Evolutionary conservation across 2,113 vertebrate species (phyloP).

Genomic region (Hoplias malabaricus): DNA sequence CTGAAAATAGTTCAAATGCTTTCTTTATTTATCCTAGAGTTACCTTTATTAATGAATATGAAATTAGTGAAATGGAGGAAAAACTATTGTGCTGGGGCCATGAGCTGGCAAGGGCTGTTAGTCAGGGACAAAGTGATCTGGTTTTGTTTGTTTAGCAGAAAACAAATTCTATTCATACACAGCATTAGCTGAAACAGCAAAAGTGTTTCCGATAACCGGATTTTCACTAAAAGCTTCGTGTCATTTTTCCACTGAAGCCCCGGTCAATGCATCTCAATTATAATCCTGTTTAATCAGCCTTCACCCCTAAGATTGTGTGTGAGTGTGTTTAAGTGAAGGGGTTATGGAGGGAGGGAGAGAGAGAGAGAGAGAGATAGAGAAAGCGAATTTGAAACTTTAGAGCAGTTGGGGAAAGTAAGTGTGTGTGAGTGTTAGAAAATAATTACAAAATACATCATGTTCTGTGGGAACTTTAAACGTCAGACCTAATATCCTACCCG

Average conservation of each 20-base stretch:
- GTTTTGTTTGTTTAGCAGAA: conserved; percentile 55
- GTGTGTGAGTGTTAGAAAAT: background rate
- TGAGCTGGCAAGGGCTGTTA: background rate
- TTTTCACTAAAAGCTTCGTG: conserved; percentile 77
- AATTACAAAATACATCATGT: too few species aligned
- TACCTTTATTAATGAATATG: background rate
- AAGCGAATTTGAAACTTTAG: background rate
- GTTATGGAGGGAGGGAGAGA: background rate
- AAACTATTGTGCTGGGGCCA: background rate
- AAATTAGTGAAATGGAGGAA: background rate
- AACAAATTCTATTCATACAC: conserved; percentile 52
- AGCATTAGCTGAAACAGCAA: conserved; percentile 70
- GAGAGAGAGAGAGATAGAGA: background rate
- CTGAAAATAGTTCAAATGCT: background rate
- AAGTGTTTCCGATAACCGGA: conserved; percentile 49
- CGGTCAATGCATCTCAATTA: conserved; percentile 35
- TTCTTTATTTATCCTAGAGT: background rate
- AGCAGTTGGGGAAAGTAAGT: background rate
- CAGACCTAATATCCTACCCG: too few species aligned
- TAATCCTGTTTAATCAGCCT: conserved; percentile 39
- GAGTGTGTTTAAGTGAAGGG: background rate
- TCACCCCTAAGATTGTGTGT: conserved; percentile 29
- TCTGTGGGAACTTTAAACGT: too few species aligned
- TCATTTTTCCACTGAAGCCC: conserved; percentile 59
- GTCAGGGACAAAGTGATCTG: background rate